Conservation (phyloP, 2,113 vertebrate genomes). For the Verasper variegatus region DNA sequence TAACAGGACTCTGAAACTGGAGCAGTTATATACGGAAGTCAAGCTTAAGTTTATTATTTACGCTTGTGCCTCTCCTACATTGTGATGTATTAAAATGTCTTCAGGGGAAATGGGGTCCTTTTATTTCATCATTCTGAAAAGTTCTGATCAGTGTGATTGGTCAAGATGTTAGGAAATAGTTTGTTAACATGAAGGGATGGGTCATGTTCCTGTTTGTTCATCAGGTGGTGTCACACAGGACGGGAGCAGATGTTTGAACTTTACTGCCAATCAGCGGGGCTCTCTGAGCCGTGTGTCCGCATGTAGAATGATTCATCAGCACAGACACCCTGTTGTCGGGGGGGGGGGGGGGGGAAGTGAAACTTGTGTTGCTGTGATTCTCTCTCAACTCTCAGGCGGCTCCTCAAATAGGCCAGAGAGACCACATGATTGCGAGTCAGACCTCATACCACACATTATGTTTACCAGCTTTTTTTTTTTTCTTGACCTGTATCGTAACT, state of each 20-base stretch:
- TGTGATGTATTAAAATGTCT: neutral
- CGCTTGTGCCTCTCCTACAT: neutral
- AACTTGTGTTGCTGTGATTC: conserved; percentile 16
- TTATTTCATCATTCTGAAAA: neutral
- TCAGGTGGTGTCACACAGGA: conserved; percentile 27
- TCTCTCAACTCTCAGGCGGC: conserved; percentile 2
- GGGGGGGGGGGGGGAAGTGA: neutral
- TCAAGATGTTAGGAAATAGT: neutral
- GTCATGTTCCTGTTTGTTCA: conserved; percentile 1
- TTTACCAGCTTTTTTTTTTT: neutral
- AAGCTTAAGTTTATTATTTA: conserved; percentile 1
- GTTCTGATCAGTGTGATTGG: neutral
- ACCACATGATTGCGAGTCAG: neutral
- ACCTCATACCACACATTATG: neutral
- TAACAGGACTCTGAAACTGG: neutral
- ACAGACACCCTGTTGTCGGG: conserved; percentile 3
- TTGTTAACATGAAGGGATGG: conserved; percentile 13
- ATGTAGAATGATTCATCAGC: conserved; percentile 29
- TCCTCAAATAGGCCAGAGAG: conserved; percentile 5
- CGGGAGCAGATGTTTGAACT: conserved; percentile 35
- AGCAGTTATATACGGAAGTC: conserved; percentile 5
- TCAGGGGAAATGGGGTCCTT: neutral
- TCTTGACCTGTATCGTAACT: neutral
- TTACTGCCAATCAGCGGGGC: conserved; percentile 34
- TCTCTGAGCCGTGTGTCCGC: conserved; percentile 33